Percentiles rank a stretch among this genome's conserved stretches.
Conservation (phyloP, 2,113 vertebrate species). For the Rynchops niger region DNA sequence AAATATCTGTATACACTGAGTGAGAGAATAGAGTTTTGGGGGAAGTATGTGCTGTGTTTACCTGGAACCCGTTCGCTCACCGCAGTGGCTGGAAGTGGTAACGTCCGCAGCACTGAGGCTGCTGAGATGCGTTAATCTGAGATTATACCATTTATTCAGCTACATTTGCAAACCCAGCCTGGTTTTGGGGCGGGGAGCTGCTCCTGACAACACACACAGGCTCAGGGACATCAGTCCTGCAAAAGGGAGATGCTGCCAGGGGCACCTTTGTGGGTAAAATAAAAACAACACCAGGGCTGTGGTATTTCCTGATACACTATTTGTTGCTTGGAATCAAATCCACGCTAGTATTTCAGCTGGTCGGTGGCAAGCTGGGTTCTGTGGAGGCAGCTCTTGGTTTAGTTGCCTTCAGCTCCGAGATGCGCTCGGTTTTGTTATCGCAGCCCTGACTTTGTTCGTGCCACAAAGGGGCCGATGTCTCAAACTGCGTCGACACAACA, state of each 20-base stretch:
- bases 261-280: neutral
- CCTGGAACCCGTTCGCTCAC: neutral
- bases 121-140: neutral
- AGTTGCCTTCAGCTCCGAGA: neutral
- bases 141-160: neutral
- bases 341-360: neutral
- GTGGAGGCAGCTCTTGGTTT: conserved; percentile 10
- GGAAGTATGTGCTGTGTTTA: neutral
- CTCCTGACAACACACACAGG: fast-evolving
- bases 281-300: neutral
- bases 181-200: fast-evolving
- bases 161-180: neutral
- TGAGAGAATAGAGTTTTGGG: neutral
- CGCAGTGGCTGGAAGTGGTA: neutral
- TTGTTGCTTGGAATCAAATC: neutral
- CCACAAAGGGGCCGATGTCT: conserved; percentile 56
- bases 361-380: neutral
- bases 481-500: conserved; percentile 35
- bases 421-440: conserved; percentile 8
- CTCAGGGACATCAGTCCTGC: neutral
- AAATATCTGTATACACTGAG: neutral
- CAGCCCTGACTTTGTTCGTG: conserved; percentile 40
- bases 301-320: neutral
- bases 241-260: fast-evolving
- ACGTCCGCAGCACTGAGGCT: fast-evolving